phyloP scores from a whole-genome alignment of 2,888 invertebrate genomes.

The Thymelicus lineola region DNA sequence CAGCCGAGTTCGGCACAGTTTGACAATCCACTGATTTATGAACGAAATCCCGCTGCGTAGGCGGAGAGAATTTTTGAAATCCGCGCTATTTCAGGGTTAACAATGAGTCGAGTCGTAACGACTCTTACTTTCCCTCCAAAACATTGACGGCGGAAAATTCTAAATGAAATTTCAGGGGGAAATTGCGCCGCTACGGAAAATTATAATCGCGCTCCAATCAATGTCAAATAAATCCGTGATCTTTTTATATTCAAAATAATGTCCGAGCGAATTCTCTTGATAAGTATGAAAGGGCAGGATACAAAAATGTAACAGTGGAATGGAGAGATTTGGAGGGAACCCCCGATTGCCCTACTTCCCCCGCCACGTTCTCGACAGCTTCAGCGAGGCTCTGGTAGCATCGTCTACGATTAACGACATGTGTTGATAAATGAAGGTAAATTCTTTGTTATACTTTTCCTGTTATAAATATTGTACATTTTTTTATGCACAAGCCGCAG shows the following conservation, averaged over 20 bases:
- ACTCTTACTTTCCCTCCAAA: slow-evolving; percentile 7
- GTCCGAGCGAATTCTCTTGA: slow-evolving; percentile 50
- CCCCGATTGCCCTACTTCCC: slow-evolving; percentile 71
- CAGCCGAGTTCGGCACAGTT: slow-evolving; percentile 61
- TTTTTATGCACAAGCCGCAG: too few relatives aligned
- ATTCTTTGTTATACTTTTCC: too few relatives aligned
- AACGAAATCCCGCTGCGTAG: slow-evolving; percentile 48
- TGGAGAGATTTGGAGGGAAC: slow-evolving; percentile 70
- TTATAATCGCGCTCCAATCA: slow-evolving; percentile 41
- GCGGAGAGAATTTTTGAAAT: slow-evolving; percentile 46
- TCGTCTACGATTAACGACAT: neutral
- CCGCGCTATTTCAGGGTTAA: slow-evolving; percentile 36
- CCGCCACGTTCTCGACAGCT: slow-evolving; percentile 67
- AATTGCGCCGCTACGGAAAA: slow-evolving; percentile 27
- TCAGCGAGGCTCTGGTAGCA: slow-evolving; percentile 40
- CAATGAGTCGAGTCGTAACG: slow-evolving; percentile 21
- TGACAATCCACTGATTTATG: slow-evolving; percentile 74
- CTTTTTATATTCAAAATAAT: slow-evolving; percentile 48
- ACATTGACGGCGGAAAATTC: slow-evolving; percentile 12
- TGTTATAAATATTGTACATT: too few relatives aligned
- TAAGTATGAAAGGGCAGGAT: slow-evolving; percentile 54
- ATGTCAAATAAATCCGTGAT: slow-evolving; percentile 48
- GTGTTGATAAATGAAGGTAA: too few relatives aligned
- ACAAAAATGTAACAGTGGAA: slow-evolving; percentile 74
- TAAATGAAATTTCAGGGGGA: slow-evolving; percentile 22